phyloP scores from a whole-genome alignment of 2,113 vertebrate genomes.

The Eurypyga helias region DNA sequence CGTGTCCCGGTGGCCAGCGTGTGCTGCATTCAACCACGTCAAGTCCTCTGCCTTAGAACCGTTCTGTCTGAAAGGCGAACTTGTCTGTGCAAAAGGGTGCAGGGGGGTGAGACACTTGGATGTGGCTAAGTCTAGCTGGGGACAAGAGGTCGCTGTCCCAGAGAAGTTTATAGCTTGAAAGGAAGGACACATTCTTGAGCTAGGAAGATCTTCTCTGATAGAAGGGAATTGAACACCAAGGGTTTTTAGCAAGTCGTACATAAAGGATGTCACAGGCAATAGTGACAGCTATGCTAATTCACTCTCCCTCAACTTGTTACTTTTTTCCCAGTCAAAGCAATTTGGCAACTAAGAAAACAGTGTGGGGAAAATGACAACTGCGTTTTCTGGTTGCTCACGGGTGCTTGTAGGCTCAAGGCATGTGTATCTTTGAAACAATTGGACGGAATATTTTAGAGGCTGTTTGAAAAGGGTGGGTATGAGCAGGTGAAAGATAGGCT shows the following conservation, averaged over 20 bases:
- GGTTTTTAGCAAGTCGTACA: not conserved
- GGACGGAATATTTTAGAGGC: not conserved
- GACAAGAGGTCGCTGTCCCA: not conserved
- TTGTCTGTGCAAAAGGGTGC: not conserved
- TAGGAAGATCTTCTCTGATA: not conserved
- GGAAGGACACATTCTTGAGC: not conserved
- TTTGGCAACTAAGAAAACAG: not conserved
- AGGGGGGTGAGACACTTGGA: not conserved
- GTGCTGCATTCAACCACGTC: not conserved
- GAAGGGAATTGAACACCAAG: not conserved
- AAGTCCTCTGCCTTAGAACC: not conserved
- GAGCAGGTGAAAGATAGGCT: not conserved
- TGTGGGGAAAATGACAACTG: not conserved
- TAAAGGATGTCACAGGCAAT: not conserved
- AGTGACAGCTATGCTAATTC: not conserved
- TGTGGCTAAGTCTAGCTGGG: not conserved
- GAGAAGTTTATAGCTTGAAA: not conserved
- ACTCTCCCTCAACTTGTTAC: not conserved
- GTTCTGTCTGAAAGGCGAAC: not conserved
- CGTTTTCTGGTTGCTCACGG: not conserved
- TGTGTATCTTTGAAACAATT: not conserved
- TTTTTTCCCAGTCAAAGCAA: not conserved
- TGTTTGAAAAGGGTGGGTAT: not conserved
- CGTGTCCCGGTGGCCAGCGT: not conserved
- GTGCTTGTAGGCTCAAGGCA: not conserved